Evolutionary conservation across 2,113 vertebrate genomes (phyloP), one percentile per base, ranked within the genome.

Genomic region (Varanus komodoensis): DNA sequence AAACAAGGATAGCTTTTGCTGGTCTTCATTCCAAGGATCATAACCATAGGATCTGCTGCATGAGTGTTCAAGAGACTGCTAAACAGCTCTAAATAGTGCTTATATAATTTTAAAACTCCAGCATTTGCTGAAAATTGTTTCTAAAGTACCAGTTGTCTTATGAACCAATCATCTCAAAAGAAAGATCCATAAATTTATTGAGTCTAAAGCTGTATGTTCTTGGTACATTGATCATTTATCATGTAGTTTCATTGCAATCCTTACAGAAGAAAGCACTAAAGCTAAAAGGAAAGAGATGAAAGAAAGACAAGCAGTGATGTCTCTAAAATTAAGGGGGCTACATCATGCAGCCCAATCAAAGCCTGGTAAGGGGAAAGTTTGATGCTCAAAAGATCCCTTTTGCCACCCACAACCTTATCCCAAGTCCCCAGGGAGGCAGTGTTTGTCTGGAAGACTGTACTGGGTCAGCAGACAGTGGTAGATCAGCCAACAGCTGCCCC

Each of bases 1-100:
- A 94, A 84, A 89, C 86, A 87, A 92, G 93, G 93, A 93, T 74
- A 94, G 93, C 89, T 89, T 67, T 67, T n/a, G 7, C 74, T 73
- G 27, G 64, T 84, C 82, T 73, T 50, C 92, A 79, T 74, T 29
- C 89, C 64, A 44, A 81, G 21, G 32, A 84, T 81, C 85, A 74
- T 15, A 34, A 74, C 87, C 61, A 75, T 34, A 44, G 69, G 84
- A 64, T 84, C 54, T 84, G 23, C 64, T 0, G 69, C 71, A 38
- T 0, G 87, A 34, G 71, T 25, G 52, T 73, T 88, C 78, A 81
- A 29, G 78, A 87, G 89, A 82, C 90, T 44, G 27, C 82, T n/a
- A 80, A 89, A 29, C 74, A 77, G 68, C 71, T 4, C 0, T 5
- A 32, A n/a, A 79, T 73, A 84, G 83, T 21, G 0, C 86, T n/a